Evolutionary conservation across 2,113 vertebrate species (phyloP).

Genomic region (Aix galericulata): DNA sequence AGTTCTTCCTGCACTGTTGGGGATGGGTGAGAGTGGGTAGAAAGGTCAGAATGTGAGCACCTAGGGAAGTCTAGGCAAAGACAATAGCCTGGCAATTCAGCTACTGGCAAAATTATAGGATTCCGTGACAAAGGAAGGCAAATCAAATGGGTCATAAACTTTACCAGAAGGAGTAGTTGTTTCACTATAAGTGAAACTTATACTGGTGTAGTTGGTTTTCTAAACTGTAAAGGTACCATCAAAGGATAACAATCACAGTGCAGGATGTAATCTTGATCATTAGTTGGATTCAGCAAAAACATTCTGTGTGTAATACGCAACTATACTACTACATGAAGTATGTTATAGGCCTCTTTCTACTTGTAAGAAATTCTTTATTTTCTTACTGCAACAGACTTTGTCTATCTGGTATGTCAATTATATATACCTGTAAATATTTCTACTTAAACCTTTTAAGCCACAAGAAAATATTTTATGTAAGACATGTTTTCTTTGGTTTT

Average conservation of each 20-base stretch:
- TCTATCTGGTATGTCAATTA: background rate
- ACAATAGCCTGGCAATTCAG: background rate
- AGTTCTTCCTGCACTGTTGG: background rate
- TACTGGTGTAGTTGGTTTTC: background rate
- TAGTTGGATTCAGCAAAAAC: background rate
- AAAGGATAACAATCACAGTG: background rate
- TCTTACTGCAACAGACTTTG: background rate
- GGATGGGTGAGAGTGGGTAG: background rate
- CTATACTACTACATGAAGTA: background rate
- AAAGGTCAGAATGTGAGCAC: background rate
- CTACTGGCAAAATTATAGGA: background rate
- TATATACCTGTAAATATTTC: background rate
- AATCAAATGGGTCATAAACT: background rate
- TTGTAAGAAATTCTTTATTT: background rate
- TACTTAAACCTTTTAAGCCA: background rate
- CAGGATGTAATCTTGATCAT: background rate
- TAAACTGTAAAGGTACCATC: background rate
- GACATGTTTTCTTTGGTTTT: background rate
- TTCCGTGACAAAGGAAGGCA: background rate
- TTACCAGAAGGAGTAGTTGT: background rate
- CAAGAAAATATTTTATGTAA: background rate
- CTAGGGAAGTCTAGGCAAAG: background rate
- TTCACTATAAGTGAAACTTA: background rate
- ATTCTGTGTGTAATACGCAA: background rate
- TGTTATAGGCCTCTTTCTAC: background rate